Evolutionary conservation across 2,888 invertebrate species (phyloP).

Genomic region (Nymphalis c-album): DNA sequence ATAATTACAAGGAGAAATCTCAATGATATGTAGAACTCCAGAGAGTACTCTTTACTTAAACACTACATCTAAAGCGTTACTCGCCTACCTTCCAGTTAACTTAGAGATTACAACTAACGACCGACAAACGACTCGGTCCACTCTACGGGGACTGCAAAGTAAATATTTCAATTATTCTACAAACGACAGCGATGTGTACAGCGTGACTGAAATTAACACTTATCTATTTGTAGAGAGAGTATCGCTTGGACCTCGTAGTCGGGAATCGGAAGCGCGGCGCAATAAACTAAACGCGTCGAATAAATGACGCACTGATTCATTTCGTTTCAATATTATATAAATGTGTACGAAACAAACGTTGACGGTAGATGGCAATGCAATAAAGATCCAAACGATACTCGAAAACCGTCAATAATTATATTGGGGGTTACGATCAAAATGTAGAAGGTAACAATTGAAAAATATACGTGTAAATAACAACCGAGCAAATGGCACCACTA

Average conservation of each 20-base stretch:
- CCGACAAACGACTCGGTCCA: conserved; percentile 52
- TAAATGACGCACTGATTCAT: too few relatives aligned
- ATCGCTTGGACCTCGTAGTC: conserved; percentile 23
- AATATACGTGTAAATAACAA: conserved; percentile 72
- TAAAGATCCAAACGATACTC: conserved; percentile 43
- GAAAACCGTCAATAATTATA: conserved; percentile 38
- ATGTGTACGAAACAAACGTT: background rate
- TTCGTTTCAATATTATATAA: background rate
- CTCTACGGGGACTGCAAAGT: conserved; percentile 38
- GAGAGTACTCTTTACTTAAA: conserved; percentile 74
- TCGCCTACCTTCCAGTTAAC: conserved; percentile 69
- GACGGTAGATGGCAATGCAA: background rate
- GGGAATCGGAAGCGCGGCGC: background rate
- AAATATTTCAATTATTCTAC: conserved; percentile 31
- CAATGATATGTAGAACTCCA: conserved; percentile 81
- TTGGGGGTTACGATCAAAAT: conserved; percentile 40
- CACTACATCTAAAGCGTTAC: conserved; percentile 75
- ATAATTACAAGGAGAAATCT: conserved; percentile 79
- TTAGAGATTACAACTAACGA: conserved; percentile 66
- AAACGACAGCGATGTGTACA: conserved; percentile 46
- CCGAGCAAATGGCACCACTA: conserved; percentile 77
- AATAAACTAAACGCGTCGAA: too few relatives aligned
- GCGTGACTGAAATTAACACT: conserved; percentile 40
- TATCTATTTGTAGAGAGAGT: conserved; percentile 31
- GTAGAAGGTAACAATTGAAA: conserved; percentile 68